Evolutionary conservation across 2,113 vertebrate genomes (phyloP).

Genomic region (Tyto alba): DNA sequence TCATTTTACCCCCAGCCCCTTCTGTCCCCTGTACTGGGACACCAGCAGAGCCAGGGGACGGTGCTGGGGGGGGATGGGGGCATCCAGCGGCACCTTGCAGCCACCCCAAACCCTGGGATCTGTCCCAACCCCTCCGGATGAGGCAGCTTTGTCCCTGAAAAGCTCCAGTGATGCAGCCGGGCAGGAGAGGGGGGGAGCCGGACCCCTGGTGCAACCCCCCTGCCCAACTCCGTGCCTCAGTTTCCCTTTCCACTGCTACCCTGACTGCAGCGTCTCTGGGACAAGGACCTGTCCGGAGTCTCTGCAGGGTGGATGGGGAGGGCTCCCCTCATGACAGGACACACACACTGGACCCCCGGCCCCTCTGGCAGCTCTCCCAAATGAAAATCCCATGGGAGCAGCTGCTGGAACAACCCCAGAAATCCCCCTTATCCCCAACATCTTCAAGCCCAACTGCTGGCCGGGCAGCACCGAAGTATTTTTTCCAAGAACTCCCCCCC

Average conservation of each 20-base stretch:
- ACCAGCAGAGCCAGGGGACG: accelerated
- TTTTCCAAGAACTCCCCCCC: neutral
- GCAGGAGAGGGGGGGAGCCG: neutral
- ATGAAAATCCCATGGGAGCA: neutral
- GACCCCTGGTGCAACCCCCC: neutral
- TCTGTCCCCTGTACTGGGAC: accelerated
- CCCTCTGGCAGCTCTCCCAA: neutral
- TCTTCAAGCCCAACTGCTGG: accelerated
- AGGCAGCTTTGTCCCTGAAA: neutral
- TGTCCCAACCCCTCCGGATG: accelerated
- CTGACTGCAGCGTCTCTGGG: neutral
- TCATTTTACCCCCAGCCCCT: accelerated
- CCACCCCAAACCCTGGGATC: neutral
- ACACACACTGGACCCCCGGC: accelerated
- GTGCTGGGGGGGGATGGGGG: neutral
- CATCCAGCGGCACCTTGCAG: accelerated
- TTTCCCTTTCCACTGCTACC: neutral
- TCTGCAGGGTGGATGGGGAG: neutral
- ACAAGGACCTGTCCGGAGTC: neutral
- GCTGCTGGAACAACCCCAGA: neutral
- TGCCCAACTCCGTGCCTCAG: neutral
- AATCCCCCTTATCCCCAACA: neutral
- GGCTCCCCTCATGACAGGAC: accelerated
- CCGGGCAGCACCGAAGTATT: neutral
- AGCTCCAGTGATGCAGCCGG: accelerated